Conservation (phyloP, 2,797 vertebrate species). For the Sitta carolinensis region DNA sequence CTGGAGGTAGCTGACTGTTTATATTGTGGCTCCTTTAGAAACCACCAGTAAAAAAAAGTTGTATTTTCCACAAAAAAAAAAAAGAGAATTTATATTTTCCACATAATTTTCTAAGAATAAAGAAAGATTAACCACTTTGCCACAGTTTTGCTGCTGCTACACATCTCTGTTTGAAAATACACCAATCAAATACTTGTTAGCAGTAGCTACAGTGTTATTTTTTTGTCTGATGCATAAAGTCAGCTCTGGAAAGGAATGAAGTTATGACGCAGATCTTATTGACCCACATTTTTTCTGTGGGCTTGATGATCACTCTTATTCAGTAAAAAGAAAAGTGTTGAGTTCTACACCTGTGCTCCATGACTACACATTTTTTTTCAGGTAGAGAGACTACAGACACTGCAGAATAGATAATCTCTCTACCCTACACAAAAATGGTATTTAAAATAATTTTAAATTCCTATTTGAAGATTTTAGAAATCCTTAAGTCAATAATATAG, state of each 20-base stretch:
- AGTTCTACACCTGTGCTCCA: rapidly evolving
- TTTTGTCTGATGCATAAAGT: background rate
- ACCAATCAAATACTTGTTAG: background rate
- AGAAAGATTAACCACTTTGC: background rate
- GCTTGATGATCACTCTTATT: background rate
- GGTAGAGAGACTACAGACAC: background rate
- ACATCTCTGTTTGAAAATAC: background rate
- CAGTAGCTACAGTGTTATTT: background rate
- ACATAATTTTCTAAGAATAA: background rate
- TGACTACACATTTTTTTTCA: background rate
- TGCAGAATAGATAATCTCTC: background rate
- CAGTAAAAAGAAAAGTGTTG: background rate
- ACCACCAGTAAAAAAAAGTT: background rate
- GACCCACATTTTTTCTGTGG: background rate
- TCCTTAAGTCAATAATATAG: background rate
- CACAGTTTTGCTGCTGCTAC: background rate
- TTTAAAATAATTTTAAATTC: background rate
- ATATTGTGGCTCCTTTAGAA: background rate
- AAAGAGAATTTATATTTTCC: background rate
- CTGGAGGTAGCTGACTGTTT: background rate
- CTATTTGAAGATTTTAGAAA: background rate
- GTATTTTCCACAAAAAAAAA: background rate
- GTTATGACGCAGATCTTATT: background rate
- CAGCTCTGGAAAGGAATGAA: background rate
- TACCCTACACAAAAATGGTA: background rate